A percentile compares a stretch with the other conserved stretches of the same genome.
Evolutionary conservation across 2,113 vertebrate genomes (phyloP).

Genomic region (Castor canadensis): DNA sequence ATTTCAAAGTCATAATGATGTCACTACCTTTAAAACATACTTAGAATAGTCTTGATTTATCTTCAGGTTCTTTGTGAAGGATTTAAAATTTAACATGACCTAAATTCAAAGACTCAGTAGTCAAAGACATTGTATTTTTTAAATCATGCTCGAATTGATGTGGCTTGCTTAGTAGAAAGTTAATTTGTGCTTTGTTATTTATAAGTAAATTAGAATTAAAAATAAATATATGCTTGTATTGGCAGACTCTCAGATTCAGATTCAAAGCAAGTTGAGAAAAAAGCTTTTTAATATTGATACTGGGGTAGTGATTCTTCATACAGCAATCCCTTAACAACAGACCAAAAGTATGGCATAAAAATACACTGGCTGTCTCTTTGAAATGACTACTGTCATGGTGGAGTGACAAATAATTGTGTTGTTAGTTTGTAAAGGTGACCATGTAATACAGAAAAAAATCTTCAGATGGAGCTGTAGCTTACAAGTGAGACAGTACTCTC

Average conservation of each 20-base stretch:
- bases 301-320: neutral
- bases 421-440: neutral
- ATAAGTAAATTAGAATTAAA: neutral
- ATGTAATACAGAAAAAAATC: neutral
- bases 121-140: neutral
- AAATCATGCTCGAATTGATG: neutral
- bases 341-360: neutral
- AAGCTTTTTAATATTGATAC: neutral
- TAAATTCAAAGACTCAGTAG: neutral
- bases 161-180: neutral
- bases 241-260: neutral
- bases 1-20: no score
- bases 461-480: neutral
- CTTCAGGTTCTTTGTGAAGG: neutral
- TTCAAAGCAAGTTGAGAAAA: neutral
- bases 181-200: neutral
- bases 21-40: neutral
- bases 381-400: neutral
- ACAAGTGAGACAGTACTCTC: neutral
- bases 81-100: neutral
- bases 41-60: neutral
- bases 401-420: neutral
- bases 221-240: neutral
- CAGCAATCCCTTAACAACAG: neutral
- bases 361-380: neutral